Evolutionary conservation across 2,888 invertebrate species (phyloP).

Genomic region (Ectobius pallidus): DNA sequence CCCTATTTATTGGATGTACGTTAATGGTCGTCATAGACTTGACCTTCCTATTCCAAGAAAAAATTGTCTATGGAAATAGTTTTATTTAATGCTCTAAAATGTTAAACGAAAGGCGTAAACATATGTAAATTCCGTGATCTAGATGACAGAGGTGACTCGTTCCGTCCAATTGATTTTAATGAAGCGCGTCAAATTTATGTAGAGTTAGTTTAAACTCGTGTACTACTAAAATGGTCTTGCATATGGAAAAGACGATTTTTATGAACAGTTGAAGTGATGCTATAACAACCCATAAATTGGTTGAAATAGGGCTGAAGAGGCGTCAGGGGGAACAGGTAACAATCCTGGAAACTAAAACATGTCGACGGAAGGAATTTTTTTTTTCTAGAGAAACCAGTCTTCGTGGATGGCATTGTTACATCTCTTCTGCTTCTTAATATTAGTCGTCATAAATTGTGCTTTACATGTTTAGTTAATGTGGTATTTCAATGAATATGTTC

Average conservation of each 20-base stretch:
- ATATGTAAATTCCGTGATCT: background rate
- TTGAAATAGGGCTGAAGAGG: background rate
- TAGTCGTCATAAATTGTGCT: too few species aligned
- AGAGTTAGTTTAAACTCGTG: background rate
- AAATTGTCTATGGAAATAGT: background rate
- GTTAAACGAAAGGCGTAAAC: background rate
- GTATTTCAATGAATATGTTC: too few species aligned
- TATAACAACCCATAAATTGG: background rate
- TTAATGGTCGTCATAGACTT: background rate
- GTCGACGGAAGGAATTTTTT: too few species aligned
- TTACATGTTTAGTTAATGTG: too few species aligned
- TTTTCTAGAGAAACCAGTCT: too few species aligned
- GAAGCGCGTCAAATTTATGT: background rate
- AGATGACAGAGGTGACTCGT: background rate
- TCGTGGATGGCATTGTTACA: too few species aligned
- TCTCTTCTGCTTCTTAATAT: too few species aligned
- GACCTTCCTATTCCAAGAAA: background rate
- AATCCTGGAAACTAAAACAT: background rate
- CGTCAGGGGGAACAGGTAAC: background rate
- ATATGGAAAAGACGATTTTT: background rate
- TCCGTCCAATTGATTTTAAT: conserved; percentile 21
- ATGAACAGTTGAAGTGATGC: background rate
- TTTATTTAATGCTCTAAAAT: background rate
- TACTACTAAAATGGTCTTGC: background rate
- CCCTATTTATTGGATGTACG: background rate